A percentile compares a stretch with the other conserved stretches of the same genome.
These are phyloP conservation scores for Apodemia mormo DNA, from an alignment of 2,888 invertebrate genomes.

Conservation along the genomic window DNA sequence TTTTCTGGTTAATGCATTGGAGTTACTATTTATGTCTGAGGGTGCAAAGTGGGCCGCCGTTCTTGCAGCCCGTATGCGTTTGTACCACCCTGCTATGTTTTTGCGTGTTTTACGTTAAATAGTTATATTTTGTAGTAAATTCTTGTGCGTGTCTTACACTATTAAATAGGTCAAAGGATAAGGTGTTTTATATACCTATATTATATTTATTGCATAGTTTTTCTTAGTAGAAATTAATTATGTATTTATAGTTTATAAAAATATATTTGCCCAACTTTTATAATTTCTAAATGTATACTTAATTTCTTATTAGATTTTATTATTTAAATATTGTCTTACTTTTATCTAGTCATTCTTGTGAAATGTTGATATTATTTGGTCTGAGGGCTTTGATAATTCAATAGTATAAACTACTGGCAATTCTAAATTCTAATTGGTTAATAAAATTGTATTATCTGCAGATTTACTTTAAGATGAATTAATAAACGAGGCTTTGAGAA, in stretches of 20 bases:
- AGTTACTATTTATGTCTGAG: conserved; percentile 74
- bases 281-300: no score
- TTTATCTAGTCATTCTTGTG: no score
- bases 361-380: no score
- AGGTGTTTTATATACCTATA: neutral
- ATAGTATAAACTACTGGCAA: no score
- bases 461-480: no score
- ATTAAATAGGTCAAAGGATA: neutral
- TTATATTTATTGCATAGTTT: neutral
- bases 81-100: neutral
- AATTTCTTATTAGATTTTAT: no score
- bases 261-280: no score
- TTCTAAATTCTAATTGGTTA: no score
- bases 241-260: neutral
- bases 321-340: no score
- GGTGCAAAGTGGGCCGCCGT: conserved; percentile 69
- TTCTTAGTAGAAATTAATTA: neutral
- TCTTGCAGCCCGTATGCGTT: conserved; percentile 55
- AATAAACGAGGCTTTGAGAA: no score
- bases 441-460: no score
- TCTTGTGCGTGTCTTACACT: neutral
- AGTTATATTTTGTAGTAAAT: neutral
- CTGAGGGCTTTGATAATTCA: no score
- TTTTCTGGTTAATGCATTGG: conserved; percentile 79
- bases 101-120: neutral